phyloP scores from a whole-genome alignment of 2,888 invertebrate species.

The Melanostoma mellinum region DNA sequence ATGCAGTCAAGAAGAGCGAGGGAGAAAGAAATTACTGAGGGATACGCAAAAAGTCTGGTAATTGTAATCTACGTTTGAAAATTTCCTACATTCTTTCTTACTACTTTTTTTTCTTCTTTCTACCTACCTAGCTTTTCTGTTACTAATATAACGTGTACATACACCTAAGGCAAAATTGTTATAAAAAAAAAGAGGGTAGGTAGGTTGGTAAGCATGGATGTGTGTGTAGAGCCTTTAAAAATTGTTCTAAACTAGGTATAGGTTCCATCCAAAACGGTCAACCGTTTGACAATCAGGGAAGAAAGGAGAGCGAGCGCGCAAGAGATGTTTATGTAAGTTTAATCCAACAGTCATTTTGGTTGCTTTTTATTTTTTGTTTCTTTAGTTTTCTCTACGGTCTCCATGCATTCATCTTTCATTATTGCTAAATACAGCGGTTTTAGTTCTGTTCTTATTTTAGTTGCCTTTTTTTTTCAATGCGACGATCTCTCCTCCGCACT shows the following conservation, averaged over 20 bases:
- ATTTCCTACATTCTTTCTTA: conserved; percentile 54
- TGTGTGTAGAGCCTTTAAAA: no score
- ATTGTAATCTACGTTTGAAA: conserved; percentile 70
- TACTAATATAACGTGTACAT: conserved; percentile 38
- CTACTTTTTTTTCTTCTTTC: conserved; percentile 17
- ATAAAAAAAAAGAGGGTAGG: conserved; percentile 17
- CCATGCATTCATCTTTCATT: conserved; percentile 31
- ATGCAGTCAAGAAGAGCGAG: conserved; percentile 40
- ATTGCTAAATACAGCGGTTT: conserved; percentile 63
- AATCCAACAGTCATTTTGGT: conserved; percentile 66
- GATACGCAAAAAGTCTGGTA: conserved; percentile 43
- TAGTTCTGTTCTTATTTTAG: conserved; percentile 14
- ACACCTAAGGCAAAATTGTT: background rate
- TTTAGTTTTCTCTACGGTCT: conserved; percentile 27
- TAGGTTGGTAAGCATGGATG: conserved; percentile 21
- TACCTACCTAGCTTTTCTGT: conserved; percentile 40
- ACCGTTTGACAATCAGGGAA: conserved; percentile 20
- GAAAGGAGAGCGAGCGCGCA: background rate
- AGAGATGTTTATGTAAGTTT: conserved; percentile 63
- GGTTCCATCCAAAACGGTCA: conserved; percentile 19
- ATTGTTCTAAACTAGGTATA: conserved; percentile 12
- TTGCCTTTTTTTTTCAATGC: conserved; percentile 20
- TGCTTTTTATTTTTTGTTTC: conserved; percentile 31
- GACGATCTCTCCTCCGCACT: conserved; percentile 24
- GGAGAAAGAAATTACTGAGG: conserved; percentile 10